phyloP scores from a whole-genome alignment of 2,797 vertebrate genomes.

The Scolopax rusticola region DNA sequence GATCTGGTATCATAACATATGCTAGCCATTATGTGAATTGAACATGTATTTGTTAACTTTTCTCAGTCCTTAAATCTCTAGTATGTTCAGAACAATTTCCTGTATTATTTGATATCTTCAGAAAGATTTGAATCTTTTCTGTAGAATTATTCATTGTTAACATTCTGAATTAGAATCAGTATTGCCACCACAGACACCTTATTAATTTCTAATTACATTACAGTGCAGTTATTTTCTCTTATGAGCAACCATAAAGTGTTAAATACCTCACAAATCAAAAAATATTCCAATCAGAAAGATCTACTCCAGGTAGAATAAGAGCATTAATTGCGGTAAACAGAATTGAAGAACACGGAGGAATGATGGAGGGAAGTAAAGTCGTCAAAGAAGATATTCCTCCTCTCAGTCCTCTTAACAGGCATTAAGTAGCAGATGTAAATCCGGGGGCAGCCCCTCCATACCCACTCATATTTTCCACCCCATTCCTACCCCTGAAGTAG shows the following conservation, averaged over 20 bases:
- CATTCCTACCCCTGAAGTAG: neutral
- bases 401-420: neutral
- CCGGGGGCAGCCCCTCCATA: neutral
- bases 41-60: neutral
- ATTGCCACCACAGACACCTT: neutral
- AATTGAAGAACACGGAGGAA: neutral
- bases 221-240: neutral
- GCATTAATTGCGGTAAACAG: neutral
- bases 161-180: neutral
- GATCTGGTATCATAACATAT: neutral
- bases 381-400: neutral
- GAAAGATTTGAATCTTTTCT: neutral
- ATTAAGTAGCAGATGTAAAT: neutral
- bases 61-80: neutral
- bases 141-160: neutral
- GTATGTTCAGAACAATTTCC: neutral
- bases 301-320: neutral
- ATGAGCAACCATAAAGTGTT: neutral
- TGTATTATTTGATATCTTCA: neutral
- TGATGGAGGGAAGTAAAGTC: neutral
- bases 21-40: neutral
- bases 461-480: neutral
- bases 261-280: neutral
- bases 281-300: neutral
- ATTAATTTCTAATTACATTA: neutral